Percentiles rank a stretch among this genome's conserved stretches.
Conservation (phyloP, 2,888 invertebrate species). For the Halictus quadricinctus region DNA sequence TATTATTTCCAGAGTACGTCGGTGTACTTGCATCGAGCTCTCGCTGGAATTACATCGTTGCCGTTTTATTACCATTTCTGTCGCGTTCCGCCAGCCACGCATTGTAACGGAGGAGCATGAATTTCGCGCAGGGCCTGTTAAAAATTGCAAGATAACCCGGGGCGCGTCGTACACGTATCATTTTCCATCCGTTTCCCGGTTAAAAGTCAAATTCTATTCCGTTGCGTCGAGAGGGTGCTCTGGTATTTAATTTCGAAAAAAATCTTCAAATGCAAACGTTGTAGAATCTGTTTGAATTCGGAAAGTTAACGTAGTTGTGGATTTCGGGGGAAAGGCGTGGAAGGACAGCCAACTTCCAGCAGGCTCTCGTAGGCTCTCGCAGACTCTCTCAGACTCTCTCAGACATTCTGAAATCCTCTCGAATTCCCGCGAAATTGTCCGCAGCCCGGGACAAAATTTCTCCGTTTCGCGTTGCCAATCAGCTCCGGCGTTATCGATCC, state of each 20-base stretch:
- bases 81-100: not conserved
- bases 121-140: not conserved
- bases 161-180: slow-evolving; percentile 7
- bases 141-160: slow-evolving; percentile 2
- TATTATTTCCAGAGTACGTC: not conserved
- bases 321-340: not conserved
- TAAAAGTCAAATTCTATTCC: slow-evolving; percentile 64
- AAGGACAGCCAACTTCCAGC: not conserved
- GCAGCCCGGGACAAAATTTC: not conserved
- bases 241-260: not conserved
- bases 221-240: slow-evolving; percentile 39
- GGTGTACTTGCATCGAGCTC: not conserved
- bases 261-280: not conserved
- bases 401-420: not conserved
- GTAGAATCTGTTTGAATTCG: not conserved
- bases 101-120: not conserved
- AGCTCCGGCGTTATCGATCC: not conserved
- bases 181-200: slow-evolving; percentile 26
- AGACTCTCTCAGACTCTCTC: not conserved
- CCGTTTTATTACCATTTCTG: not conserved
- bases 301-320: not conserved
- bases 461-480: not conserved
- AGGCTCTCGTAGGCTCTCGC: not conserved
- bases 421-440: not conserved
- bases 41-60: not conserved